Evolutionary conservation across 2,797 vertebrate species (phyloP), one percentile per base, ranked within the genome.

Genomic region (Schizopygopsis malacanthus): DNA sequence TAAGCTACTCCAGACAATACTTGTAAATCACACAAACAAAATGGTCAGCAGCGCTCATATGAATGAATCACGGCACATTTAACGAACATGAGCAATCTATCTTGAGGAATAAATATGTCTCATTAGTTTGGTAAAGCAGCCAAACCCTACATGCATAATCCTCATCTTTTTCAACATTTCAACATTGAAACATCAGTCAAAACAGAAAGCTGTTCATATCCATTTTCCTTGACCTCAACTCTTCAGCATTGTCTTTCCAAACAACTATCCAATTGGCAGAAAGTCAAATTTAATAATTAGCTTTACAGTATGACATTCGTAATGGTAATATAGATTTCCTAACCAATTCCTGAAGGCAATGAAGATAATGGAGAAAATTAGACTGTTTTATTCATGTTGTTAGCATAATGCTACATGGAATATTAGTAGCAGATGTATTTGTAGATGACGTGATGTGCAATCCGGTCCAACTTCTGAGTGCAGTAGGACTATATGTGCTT

Each of bases 401-500:
- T 87, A 86, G 56, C 89, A 90, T 92, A 93, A 92, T 87, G 90
- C 89, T 90, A 89, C 90, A 87, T 90, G 79, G 90, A 56, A 91
- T 90, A 95, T 93, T 88, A 90, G 90, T 93, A 93, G 84, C 94
- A 95, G 93, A 94, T 93, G 92, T 90, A 87, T 85, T 89, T 88
- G 82, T 67, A 85, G 75, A 84, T 45, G 77, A 76, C 16, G 78
- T 56, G 52, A 67, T 87, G 85, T 77, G 76, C 82, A 86, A 81
- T 50, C 86, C 78, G 90, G 81, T 85, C 63, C 81, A 70, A 41
- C 37, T 4, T 77, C 33, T 39, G 50, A 56, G 39, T 11, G 61
- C 76, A 43, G 76, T 41, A 70, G 28, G 63, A 16, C 28, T 65
- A 76, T 52, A n/a, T 56, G 33, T 77, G 75, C 6, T 13, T 52